These are phyloP conservation scores for Sebastes ruberrimus DNA, from an alignment of 2,797 vertebrate genomes.

Conservation along the genomic window DNA sequence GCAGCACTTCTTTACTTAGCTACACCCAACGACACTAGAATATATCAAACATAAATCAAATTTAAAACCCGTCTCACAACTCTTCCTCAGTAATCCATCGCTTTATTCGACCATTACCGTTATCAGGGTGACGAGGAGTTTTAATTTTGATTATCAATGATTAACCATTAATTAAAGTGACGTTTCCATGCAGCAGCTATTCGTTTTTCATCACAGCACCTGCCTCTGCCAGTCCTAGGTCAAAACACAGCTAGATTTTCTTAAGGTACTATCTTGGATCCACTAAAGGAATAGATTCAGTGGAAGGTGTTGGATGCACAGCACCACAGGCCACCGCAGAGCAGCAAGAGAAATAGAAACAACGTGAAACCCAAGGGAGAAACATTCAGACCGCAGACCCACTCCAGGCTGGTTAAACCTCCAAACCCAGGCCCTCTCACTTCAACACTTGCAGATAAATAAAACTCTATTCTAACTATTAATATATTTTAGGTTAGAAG, in stretches of 20 bases:
- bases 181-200: neutral
- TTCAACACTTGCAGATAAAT: conserved; percentile 68
- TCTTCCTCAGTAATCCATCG: neutral
- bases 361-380: conserved; percentile 25
- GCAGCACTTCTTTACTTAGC: neutral
- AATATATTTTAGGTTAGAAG: too few species aligned
- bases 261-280: conserved; percentile 1
- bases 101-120: neutral
- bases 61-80: neutral
- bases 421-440: conserved; percentile 58
- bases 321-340: conserved; percentile 13
- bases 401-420: conserved; percentile 59
- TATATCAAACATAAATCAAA: neutral
- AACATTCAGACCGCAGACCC: conserved; percentile 45
- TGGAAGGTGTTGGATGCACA: neutral
- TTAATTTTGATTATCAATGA: conserved; percentile 11
- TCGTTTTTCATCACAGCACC: neutral
- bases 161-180: neutral
- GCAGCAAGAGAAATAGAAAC: conserved; percentile 10
- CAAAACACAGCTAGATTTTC: neutral
- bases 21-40: neutral
- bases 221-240: neutral
- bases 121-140: neutral
- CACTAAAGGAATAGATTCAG: conserved; percentile 16
- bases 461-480: conserved; percentile 24